Percentiles rank a stretch among this genome's conserved stretches.
phyloP scores from a whole-genome alignment of 2,888 invertebrate species.

The Drosophila mimica region DNA sequence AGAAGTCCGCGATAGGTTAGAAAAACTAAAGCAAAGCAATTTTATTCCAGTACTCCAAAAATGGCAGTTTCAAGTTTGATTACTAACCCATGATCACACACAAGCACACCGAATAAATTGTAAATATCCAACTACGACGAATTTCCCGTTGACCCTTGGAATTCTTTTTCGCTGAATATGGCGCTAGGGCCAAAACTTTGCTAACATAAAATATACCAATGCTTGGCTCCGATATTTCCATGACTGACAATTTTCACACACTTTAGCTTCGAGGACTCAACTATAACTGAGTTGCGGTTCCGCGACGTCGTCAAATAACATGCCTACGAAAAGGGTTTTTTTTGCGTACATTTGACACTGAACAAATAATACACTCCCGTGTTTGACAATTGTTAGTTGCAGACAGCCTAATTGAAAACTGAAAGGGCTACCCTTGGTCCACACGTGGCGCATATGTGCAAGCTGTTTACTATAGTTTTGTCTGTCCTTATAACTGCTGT shows the following conservation, averaged over 20 bases:
- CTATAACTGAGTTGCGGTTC: slow-evolving; percentile 21
- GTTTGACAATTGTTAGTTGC: slow-evolving; percentile 70
- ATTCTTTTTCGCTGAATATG: slow-evolving; percentile 77
- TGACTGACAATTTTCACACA: slow-evolving; percentile 36
- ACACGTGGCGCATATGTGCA: slow-evolving; percentile 1
- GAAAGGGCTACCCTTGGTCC: not conserved
- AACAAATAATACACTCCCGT: slow-evolving; percentile 71
- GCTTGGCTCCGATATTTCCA: slow-evolving; percentile 83
- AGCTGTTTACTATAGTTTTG: slow-evolving; percentile 57
- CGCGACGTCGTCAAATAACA: slow-evolving; percentile 27
- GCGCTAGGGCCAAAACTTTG: slow-evolving; percentile 82
- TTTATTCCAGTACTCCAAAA: not conserved
- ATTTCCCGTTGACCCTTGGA: slow-evolving; percentile 78
- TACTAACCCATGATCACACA: slow-evolving; percentile 80
- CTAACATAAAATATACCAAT: slow-evolving; percentile 83
- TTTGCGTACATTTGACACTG: slow-evolving; percentile 60
- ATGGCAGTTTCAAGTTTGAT: too few species aligned
- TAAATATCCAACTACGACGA: slow-evolving; percentile 78
- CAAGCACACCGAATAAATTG: slow-evolving; percentile 79
- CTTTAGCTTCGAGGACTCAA: slow-evolving; percentile 33
- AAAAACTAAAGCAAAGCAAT: slow-evolving; percentile 59
- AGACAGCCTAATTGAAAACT: slow-evolving; percentile 47
- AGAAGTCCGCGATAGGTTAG: slow-evolving; percentile 83
- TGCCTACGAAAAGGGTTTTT: slow-evolving; percentile 28
- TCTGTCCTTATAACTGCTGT: slow-evolving; percentile 43